These are phyloP conservation scores for Quiscalus mexicanus DNA, from an alignment of 2,113 vertebrate species.

Conservation along the genomic window DNA sequence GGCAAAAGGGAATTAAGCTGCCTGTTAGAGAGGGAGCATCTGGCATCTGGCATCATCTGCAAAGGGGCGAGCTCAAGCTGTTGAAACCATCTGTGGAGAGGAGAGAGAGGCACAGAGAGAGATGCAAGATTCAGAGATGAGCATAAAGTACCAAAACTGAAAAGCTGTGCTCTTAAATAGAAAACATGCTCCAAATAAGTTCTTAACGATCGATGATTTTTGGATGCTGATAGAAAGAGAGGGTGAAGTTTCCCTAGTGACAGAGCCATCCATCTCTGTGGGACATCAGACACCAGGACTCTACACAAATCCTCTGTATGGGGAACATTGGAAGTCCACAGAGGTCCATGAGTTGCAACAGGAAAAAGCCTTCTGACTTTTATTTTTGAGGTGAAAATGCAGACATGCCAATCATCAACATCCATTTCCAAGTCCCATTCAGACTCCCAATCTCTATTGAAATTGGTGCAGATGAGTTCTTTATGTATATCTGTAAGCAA, in stretches of 20 bases:
- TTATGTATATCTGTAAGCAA: background rate
- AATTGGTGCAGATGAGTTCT: accelerated
- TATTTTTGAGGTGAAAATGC: background rate
- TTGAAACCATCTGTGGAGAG: constrained; percentile 28
- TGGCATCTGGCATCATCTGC: constrained; percentile 53
- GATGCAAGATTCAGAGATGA: background rate
- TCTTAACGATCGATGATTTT: background rate
- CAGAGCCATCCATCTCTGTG: background rate
- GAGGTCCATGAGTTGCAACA: background rate
- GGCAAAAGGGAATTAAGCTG: background rate
- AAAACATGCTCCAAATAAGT: background rate
- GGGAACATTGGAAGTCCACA: background rate
- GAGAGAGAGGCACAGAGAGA: background rate
- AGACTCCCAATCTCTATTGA: background rate
- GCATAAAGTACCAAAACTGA: background rate
- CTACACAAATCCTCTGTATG: background rate
- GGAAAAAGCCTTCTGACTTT: background rate
- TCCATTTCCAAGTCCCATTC: background rate
- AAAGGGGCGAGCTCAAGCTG: constrained; percentile 32
- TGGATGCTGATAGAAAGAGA: background rate
- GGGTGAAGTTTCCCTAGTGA: background rate
- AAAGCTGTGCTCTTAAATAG: background rate
- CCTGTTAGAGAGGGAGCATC: background rate
- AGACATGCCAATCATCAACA: background rate
- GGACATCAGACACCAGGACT: background rate